These are phyloP conservation scores for Nothobranchius kuhntae DNA, from an alignment of 2,113 vertebrate species.

Conservation along the genomic window DNA sequence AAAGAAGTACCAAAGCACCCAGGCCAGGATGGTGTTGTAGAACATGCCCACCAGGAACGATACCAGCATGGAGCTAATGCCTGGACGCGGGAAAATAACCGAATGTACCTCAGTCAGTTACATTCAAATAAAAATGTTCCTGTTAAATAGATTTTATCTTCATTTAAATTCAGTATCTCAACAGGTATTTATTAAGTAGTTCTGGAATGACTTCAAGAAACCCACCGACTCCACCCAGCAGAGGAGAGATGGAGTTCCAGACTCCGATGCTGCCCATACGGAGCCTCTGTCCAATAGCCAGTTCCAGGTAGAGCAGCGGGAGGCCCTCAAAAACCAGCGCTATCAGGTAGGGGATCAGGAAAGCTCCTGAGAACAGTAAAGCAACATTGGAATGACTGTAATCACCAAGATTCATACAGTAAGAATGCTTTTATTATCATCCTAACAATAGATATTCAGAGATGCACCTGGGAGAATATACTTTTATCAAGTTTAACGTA, in stretches of 20 bases:
- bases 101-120: too few relatives aligned
- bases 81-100: slow-evolving; percentile 55
- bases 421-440: not conserved
- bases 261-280: slow-evolving; percentile 84
- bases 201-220: too few relatives aligned
- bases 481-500: not conserved
- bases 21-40: slow-evolving; percentile 86
- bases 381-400: not conserved
- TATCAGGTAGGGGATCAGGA: slow-evolving; percentile 89
- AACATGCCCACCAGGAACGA: slow-evolving; percentile 82
- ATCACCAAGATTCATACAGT: not conserved
- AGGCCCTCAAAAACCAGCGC: slow-evolving; percentile 88
- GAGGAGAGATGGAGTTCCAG: slow-evolving; percentile 86
- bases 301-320: slow-evolving; percentile 87
- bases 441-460: too few relatives aligned
- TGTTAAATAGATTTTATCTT: too few relatives aligned
- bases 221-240: slow-evolving; percentile 85
- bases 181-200: too few relatives aligned
- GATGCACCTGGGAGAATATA: too few relatives aligned
- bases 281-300: slow-evolving; percentile 88
- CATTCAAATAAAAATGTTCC: too few relatives aligned
- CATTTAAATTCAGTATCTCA: too few relatives aligned
- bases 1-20: slow-evolving; percentile 90
- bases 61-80: slow-evolving; percentile 75
- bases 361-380: slow-evolving; percentile 82